These are phyloP conservation scores for Heteromurus nitidus DNA, from an alignment of 2,888 invertebrate species.

Conservation along the genomic window DNA sequence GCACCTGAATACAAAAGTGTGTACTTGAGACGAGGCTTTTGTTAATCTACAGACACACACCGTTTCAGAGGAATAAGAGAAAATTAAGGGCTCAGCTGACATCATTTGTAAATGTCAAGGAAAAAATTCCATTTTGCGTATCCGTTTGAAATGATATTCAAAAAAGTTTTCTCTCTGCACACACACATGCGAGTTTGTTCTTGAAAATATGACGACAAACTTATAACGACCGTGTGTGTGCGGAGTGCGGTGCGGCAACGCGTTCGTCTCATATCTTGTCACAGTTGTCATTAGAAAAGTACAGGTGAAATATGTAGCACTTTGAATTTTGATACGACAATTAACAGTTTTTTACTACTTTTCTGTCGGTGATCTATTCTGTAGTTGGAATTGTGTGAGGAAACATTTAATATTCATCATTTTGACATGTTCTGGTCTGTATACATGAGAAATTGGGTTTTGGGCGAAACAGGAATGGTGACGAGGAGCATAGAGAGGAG, in stretches of 20 bases:
- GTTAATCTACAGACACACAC: too few species aligned
- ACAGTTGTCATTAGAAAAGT: neutral
- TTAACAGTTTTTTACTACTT: constrained; percentile 5
- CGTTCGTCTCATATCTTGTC: neutral
- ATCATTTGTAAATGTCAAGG: constrained; percentile 48
- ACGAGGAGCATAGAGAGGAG: too few species aligned
- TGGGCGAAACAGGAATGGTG: too few species aligned
- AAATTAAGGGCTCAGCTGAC: constrained; percentile 25
- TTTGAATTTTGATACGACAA: constrained; percentile 11
- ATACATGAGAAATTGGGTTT: constrained; percentile 5
- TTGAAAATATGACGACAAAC: neutral
- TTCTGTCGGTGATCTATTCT: neutral
- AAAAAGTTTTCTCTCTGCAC: too few species aligned
- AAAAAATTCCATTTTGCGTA: constrained; percentile 16
- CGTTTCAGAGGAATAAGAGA: constrained; percentile 2
- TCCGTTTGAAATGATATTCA: neutral
- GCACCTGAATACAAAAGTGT: too few species aligned
- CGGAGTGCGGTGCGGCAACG: neutral
- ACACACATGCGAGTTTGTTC: neutral
- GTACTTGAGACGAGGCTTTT: neutral
- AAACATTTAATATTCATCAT: neutral
- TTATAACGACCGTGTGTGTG: neutral
- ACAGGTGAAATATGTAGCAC: neutral
- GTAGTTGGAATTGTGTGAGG: too few species aligned
- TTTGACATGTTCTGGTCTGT: constrained; percentile 1